Evolutionary conservation across 2,113 vertebrate species (phyloP).

Genomic region (Lycaon pictus): DNA sequence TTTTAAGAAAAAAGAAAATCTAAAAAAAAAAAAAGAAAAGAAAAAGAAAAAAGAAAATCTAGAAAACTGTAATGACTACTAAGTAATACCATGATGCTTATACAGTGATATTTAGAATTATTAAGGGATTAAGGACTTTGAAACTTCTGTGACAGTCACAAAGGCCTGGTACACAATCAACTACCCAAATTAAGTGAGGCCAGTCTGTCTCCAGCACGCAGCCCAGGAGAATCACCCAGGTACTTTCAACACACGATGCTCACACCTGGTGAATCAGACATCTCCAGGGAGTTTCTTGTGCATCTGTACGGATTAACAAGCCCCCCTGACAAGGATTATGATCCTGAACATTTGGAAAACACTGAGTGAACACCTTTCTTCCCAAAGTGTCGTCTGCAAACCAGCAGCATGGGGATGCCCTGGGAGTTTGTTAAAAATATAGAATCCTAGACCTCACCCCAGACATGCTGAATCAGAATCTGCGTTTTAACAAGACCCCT

Average conservation of each 20-base stretch:
- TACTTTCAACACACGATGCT: neutral
- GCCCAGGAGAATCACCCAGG: neutral
- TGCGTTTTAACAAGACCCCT: neutral
- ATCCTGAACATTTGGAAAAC: neutral
- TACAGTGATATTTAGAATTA: neutral
- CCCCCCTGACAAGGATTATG: neutral
- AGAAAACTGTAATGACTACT: neutral
- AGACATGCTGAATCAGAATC: neutral
- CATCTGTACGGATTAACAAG: neutral
- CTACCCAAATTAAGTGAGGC: neutral
- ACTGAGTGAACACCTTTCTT: neutral
- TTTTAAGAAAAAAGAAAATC: neutral
- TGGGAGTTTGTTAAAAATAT: neutral
- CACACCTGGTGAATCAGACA: neutral
- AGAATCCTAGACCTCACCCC: neutral
- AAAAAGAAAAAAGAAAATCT: neutral
- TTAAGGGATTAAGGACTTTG: neutral
- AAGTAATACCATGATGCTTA: neutral
- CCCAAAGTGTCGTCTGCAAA: neutral
- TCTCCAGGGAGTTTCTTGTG: neutral
- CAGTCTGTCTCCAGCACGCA: neutral
- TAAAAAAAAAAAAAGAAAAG: no score
- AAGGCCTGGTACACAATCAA: neutral
- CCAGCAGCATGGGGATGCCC: neutral
- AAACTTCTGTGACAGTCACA: neutral